phyloP scores from a whole-genome alignment of 2,797 vertebrate species.

The Lycodopsis pacificus region DNA sequence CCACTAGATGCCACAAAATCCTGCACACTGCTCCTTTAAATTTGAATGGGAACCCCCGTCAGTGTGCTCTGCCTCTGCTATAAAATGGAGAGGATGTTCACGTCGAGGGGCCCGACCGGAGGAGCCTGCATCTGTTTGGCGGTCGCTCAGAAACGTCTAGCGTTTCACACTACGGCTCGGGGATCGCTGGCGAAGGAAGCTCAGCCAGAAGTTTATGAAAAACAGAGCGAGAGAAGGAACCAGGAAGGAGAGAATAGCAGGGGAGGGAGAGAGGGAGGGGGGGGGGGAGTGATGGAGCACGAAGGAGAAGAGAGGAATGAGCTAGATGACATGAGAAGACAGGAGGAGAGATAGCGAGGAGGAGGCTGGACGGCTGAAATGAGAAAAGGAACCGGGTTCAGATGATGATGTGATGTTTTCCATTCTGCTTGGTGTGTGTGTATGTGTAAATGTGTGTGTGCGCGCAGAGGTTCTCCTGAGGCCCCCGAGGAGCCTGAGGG shows the following conservation, averaged over 20 bases:
- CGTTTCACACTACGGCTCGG: constrained; percentile 81
- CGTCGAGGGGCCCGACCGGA: constrained; percentile 68
- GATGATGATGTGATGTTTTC: constrained; percentile 77
- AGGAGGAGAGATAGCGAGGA: constrained; percentile 66
- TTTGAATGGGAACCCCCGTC: constrained; percentile 22
- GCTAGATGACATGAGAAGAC: constrained; percentile 68
- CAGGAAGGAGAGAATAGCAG: constrained; percentile 34
- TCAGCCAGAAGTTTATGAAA: constrained; percentile 84
- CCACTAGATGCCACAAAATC: background rate
- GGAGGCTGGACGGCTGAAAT: constrained; percentile 60
- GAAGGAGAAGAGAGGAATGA: constrained; percentile 65
- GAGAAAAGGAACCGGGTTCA: constrained; percentile 57
- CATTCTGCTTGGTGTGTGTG: constrained; percentile 45
- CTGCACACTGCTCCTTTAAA: background rate
- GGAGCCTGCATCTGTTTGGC: constrained; percentile 83
- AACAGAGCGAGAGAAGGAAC: constrained; percentile 71
- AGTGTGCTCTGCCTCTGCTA: constrained; percentile 26
- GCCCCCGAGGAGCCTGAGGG: constrained; percentile 74
- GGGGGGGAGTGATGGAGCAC: constrained; percentile 29
- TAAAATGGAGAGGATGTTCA: constrained; percentile 72
- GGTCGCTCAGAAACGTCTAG: constrained; percentile 78
- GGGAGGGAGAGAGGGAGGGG: background rate
- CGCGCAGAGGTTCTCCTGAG: constrained; percentile 58
- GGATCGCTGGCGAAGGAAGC: constrained; percentile 65
- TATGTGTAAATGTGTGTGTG: constrained; percentile 17